Base-by-base conservation (phyloP, 2,888 invertebrate species). In the Aromia moschata region DNA sequence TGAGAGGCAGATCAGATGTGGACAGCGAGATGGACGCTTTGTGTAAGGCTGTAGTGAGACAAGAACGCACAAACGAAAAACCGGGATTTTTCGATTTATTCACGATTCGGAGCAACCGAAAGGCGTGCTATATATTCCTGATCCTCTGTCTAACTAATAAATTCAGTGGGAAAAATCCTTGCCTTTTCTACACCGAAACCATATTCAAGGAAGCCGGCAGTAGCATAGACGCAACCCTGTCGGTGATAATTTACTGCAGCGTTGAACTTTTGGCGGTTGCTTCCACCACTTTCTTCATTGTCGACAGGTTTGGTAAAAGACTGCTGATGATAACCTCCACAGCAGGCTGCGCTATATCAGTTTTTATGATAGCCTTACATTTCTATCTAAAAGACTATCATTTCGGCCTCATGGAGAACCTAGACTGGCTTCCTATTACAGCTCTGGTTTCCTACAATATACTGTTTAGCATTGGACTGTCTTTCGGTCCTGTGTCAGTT, bases 231-330 rank as follows among this genome's bases (percentile, higher is more conserved):
- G 80, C 86, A 1, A 83, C 84, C 63, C 76, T 85, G 57, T 85
- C 86, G 20, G 85, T 86, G 1, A 85, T 87, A 10, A 82, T 87
- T 62, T 80, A 85, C 46, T 86, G 86, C 54, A 82, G 83, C 53
- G 84, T 86, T 17, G 86, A 86, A 77, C 81, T 86, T 1, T 76
- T 86, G 1, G 85, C 86, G 1, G 79, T 86, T 2, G 84, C 85
- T 0, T 54, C 55, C 5, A 66, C 69, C 1, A 72, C 71, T 0
- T 83, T 85, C 7, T 77, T 85, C 41, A 80, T 87, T 1, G 84
- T 87, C 10, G 90, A 90, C 74, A 83, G 84, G 38, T 84, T 86
- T 16, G 90, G 90, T 16, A 83, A 90, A 60, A 84, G 87, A 58
- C 84, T 85, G 9, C 81, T 90, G 5, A 79, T 90, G 9, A 76